Evolutionary conservation across 2,888 invertebrate genomes (phyloP).

Genomic region (Sthenelais limicola): DNA sequence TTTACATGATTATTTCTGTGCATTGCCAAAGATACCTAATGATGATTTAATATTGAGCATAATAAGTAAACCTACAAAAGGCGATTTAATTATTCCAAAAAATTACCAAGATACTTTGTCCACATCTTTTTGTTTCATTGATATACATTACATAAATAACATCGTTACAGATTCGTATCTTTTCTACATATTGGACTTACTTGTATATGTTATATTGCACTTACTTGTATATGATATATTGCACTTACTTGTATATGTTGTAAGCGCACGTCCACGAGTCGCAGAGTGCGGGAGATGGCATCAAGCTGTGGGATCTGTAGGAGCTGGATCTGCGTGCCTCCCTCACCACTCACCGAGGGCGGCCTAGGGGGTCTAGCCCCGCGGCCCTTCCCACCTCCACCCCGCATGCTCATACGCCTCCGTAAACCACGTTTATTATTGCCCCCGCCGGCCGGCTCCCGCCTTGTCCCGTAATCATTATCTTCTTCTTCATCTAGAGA

Average conservation of each 20-base stretch:
- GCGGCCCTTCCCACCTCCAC: slow-evolving; percentile 50
- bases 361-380: slow-evolving; percentile 54
- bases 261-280: slow-evolving; percentile 70
- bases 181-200: too few species aligned
- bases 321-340: slow-evolving; percentile 63
- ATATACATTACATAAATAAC: too few species aligned
- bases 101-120: too few species aligned
- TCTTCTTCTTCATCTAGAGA: slow-evolving; percentile 32
- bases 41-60: too few species aligned
- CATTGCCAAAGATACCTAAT: too few species aligned
- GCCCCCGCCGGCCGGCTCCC: not conserved
- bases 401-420: slow-evolving; percentile 37
- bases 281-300: slow-evolving; percentile 70
- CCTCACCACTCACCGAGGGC: slow-evolving; percentile 54
- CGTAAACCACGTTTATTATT: slow-evolving; percentile 29
- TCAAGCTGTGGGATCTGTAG: slow-evolving; percentile 71
- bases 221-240: too few species aligned
- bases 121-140: too few species aligned
- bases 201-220: too few species aligned
- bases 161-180: too few species aligned
- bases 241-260: slow-evolving; percentile 70
- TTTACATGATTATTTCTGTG: too few species aligned
- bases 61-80: too few species aligned
- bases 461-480: not conserved
- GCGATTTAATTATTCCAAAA: too few species aligned